Percentiles rank a stretch among this genome's conserved stretches.
These are phyloP conservation scores for Ladona fulva DNA, from an alignment of 1,140 invertebrate genomes.

Conservation along the genomic window DNA sequence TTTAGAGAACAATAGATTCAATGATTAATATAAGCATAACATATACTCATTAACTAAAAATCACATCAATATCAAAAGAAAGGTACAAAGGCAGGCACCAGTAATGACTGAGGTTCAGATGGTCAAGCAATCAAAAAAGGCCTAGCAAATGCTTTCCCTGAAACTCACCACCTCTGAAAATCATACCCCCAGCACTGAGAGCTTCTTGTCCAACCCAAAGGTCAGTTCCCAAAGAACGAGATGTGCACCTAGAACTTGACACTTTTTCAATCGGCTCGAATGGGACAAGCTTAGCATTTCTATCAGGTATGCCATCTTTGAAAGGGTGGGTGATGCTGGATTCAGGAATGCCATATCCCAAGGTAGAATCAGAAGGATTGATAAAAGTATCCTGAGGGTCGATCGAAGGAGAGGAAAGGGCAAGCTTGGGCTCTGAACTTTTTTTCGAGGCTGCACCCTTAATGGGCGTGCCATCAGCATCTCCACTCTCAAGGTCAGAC, in stretches of 20 bases:
- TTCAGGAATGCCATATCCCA: neutral
- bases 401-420: slow-evolving; percentile 36
- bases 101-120: neutral
- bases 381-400: neutral
- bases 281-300: neutral
- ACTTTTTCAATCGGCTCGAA: neutral
- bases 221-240: neutral
- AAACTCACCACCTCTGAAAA: neutral
- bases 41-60: neutral
- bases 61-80: neutral
- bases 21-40: neutral
- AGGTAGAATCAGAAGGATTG: slow-evolving; percentile 4
- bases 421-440: slow-evolving; percentile 41
- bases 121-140: neutral
- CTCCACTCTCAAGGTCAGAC: slow-evolving; percentile 25
- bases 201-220: slow-evolving; percentile 2
- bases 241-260: neutral
- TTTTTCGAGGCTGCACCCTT: slow-evolving; percentile 38
- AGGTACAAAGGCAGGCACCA: neutral
- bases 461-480: neutral
- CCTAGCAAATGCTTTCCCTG: neutral
- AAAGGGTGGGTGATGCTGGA: neutral
- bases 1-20: neutral
- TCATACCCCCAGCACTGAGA: slow-evolving; percentile 2
- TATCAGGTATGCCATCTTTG: neutral